phyloP scores from a whole-genome alignment of 2,888 invertebrate genomes.

The Bibio marci region DNA sequence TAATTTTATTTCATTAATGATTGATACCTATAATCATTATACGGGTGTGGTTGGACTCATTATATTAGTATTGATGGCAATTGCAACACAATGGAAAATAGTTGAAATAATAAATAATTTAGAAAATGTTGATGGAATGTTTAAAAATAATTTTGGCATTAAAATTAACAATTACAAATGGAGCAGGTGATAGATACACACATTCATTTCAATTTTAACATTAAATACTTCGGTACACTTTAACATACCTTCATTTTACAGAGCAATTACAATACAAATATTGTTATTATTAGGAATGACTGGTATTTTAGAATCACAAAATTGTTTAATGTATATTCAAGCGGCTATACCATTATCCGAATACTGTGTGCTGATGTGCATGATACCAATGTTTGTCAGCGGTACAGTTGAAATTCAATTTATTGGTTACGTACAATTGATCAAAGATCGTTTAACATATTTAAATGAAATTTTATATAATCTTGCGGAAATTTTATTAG shows the following conservation, averaged over 20 bases:
- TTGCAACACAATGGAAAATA: neutral
- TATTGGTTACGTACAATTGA: constrained; percentile 2
- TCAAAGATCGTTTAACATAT: constrained; percentile 1
- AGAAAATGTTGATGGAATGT: neutral
- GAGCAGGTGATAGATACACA: neutral
- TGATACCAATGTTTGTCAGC: constrained; percentile 4
- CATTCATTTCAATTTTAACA: too few relatives aligned
- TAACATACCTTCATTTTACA: too few relatives aligned
- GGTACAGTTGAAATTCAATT: constrained; percentile 4
- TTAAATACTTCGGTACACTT: too few relatives aligned
- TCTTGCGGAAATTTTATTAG: too few relatives aligned
- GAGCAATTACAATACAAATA: neutral
- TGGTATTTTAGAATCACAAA: neutral
- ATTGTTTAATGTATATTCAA: constrained; percentile 1
- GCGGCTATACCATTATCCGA: neutral
- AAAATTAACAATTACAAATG: neutral
- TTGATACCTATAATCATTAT: neutral
- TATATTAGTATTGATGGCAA: neutral
- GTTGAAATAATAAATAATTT: neutral
- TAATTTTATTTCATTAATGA: neutral
- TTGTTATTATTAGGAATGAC: neutral
- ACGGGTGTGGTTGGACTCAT: neutral
- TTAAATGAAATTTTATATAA: neutral
- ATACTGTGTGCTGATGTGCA: constrained; percentile 2
- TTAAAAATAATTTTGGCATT: neutral